Conservation (phyloP, 2,888 invertebrate species). For the Melanostoma scalare region DNA sequence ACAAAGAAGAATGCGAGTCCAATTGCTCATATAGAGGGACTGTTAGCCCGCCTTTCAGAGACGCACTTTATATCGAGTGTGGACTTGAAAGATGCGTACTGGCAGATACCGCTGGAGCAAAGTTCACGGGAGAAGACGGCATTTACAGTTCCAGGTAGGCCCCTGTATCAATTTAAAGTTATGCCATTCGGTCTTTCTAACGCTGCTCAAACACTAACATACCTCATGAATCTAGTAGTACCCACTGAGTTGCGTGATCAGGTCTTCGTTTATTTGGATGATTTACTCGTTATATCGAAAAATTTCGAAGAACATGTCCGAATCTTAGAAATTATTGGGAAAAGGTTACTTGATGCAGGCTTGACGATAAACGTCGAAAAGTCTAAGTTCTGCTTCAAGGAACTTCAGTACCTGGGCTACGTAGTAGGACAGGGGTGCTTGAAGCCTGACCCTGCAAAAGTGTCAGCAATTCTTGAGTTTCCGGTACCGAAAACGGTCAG, state of each 20-base stretch:
- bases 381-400: background rate
- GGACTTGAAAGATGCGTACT: constrained; percentile 12
- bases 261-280: constrained; percentile 22
- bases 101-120: constrained; percentile 10
- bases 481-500: background rate
- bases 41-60: constrained; percentile 10
- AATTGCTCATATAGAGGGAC: constrained; percentile 12
- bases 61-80: constrained; percentile 17
- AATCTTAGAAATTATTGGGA: background rate
- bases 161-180: background rate
- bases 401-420: constrained; percentile 40
- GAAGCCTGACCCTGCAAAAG: constrained; percentile 41
- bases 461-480: constrained; percentile 4
- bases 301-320: constrained; percentile 6
- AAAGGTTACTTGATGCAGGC: constrained; percentile 3
- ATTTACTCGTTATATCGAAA: background rate
- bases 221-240: background rate
- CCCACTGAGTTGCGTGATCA: background rate
- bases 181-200: constrained; percentile 1
- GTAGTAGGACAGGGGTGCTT: constrained; percentile 47
- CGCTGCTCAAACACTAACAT: background rate
- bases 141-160: background rate
- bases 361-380: constrained; percentile 37
- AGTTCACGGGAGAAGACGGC: background rate
- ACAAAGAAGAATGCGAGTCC: constrained; percentile 11